A percentile compares a stretch with the other conserved stretches of the same genome.
Evolutionary conservation across 1,140 invertebrate species (phyloP).

Genomic region (Drusus annulatus): DNA sequence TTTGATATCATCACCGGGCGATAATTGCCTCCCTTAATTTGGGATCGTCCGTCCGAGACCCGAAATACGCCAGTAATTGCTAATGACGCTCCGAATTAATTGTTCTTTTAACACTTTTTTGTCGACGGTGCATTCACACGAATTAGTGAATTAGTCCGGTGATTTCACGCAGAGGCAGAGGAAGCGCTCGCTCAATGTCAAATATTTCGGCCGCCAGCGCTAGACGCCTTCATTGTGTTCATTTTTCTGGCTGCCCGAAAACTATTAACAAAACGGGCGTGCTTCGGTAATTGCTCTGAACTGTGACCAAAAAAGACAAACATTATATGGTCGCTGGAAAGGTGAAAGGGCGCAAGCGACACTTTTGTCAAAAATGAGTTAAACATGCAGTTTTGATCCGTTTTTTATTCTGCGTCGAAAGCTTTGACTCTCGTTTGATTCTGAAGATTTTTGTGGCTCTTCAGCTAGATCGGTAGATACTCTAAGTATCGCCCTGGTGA

Average conservation of each 20-base stretch:
- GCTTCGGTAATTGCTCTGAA: constrained; percentile 20
- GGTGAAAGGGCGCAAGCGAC: no score
- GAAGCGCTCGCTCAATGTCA: constrained; percentile 51
- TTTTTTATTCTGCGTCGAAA: no score
- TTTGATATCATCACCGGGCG: constrained; percentile 46
- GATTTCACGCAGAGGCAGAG: constrained; percentile 52
- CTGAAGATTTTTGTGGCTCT: no score
- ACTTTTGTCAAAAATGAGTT: no score
- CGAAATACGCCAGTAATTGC: constrained; percentile 54
- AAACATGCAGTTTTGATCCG: no score
- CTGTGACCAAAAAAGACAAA: neutral
- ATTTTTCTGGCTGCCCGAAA: constrained; percentile 21
- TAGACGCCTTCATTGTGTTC: constrained; percentile 34
- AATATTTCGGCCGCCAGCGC: neutral
- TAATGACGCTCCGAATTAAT: constrained; percentile 56
- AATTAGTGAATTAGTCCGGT: constrained; percentile 45
- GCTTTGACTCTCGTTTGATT: no score
- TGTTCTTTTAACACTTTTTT: constrained; percentile 59
- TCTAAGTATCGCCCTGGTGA: no score
- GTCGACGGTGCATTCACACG: constrained; percentile 35
- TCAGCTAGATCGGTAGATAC: no score
- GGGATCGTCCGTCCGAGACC: constrained; percentile 45
- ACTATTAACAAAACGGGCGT: constrained; percentile 36
- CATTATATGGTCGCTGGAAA: no score
- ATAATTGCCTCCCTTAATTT: constrained; percentile 55